Base-by-base conservation (phyloP, 2,113 vertebrate genomes). In the Salminus brasiliensis region DNA sequence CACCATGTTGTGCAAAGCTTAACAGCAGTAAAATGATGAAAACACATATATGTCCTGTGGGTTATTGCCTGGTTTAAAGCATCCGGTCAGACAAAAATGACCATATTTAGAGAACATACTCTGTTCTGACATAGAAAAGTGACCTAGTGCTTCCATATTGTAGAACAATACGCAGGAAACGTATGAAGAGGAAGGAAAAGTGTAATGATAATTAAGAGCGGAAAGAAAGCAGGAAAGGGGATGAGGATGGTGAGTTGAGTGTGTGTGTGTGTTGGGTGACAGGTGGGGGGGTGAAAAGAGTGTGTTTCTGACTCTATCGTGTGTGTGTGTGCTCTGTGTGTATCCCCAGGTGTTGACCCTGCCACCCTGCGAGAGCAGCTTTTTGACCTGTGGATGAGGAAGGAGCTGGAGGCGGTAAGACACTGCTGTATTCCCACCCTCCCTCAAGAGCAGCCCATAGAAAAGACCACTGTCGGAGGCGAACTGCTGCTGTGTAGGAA, bases 331-430 rank as follows among this genome's bases (percentile, higher is more conserved):
- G 71, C 72, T n/a, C n/a, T n/a, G 63, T 67, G n/a, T 59, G 63
- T 45, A 32, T 23, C 74, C 53, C 15, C 82, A 93, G 93, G 89
- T 90, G 88, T 87, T 81, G 90, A 91, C 87, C 89, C 88, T 15
- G 39, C 18, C 8, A 39, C 77, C 71, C 85, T 94, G 82, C 86
- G 76, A 77, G 88, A 89, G 49, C 77, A 87, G 45, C 88, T 94
- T 78, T 85, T 86, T 23, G 83, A 89, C 63, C 84, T 88, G 21
- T 93, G 93, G 92, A 85, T 68, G 86, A 34, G 34, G 81, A 92
- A 90, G 74, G 88, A 93, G 76, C 82, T 90, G 60, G 81, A 87
- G 81, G 87, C 73, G 92, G 93, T 94, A 83, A 93, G 91, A 87
- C 25, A 66, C 72, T 47, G 60, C 82, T 71, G 74, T 79, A 85